Evolutionary conservation across 2,113 vertebrate species (phyloP), one percentile per base, ranked within the genome.

Genomic region (Embiotoca jacksoni): DNA sequence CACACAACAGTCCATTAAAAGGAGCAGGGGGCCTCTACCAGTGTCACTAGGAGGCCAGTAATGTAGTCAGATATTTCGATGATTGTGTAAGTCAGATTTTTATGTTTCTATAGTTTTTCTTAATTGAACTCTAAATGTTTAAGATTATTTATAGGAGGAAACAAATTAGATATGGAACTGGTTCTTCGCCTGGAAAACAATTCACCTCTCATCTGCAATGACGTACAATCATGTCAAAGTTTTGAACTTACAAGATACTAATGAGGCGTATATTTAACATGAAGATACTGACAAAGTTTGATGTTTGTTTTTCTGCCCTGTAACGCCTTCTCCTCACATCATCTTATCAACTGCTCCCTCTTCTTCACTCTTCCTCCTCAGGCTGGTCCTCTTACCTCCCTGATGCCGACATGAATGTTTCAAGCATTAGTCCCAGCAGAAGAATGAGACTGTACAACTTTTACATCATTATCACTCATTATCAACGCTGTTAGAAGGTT

Each of bases 291-390:
- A 61, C 64, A 77, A 11, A 65, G n/a, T 63, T 64, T 63, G 35
- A 54, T 81, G 65, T 72, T 77, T 64, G 62, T 62, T 84, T 69
- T 66, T 53, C 72, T 3, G 0, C 54, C 7, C 36, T 77, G 55
- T 73, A 53, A 60, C 67, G 74, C 36, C 68, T 57, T 75, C 63
- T 69, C 56, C 64, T 82, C 71, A 79, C 76, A 72, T 86, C 66
- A 68, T 60, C 32, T 60, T 11, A 36, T 75, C 59, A 83, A 59
- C 59, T 44, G 10, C 37, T 61, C 50, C n/a, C 6, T 63, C 47
- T 56, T 64, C 74, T 52, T 72, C 16, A 50, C 60, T 52, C 41
- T 46, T 54, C 53, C 70, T 83, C 65, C 16, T 61, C 63, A 57
- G 35, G n/a, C 50, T 52, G 59, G 16, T 67, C 63, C 61, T 68